phyloP scores from a whole-genome alignment of 2,888 invertebrate genomes.

The Sepiola atlantica region DNA sequence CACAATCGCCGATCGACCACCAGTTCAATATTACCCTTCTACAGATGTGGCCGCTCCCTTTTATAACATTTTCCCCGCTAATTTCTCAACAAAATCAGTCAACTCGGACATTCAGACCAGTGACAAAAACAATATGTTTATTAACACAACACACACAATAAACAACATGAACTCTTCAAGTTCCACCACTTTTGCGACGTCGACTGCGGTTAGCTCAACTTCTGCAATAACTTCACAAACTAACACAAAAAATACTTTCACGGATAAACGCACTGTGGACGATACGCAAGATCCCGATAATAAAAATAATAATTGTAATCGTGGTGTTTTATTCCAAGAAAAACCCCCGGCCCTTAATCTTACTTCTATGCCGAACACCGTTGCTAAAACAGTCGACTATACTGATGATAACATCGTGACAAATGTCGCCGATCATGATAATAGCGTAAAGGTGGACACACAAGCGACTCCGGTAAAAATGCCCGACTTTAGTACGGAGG shows the following conservation, averaged over 20 bases:
- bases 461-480: neutral
- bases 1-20: neutral
- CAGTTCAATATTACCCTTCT: neutral
- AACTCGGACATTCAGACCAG: neutral
- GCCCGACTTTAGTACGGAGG: neutral
- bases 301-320: neutral
- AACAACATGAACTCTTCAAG: neutral
- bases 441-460: neutral
- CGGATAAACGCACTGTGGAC: neutral
- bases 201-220: neutral
- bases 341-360: neutral
- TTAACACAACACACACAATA: neutral
- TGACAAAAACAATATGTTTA: neutral
- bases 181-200: neutral
- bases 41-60: neutral
- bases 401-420: neutral
- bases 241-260: neutral
- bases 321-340: neutral
- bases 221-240: neutral
- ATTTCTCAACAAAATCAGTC: no score
- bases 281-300: neutral
- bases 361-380: neutral
- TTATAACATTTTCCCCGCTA: conserved; percentile 3
- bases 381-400: neutral
- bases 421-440: neutral